A percentile compares a stretch with the other conserved stretches of the same genome.
phyloP scores from a whole-genome alignment of 2,797 vertebrate species.

The Steatocranus sp. region DNA sequence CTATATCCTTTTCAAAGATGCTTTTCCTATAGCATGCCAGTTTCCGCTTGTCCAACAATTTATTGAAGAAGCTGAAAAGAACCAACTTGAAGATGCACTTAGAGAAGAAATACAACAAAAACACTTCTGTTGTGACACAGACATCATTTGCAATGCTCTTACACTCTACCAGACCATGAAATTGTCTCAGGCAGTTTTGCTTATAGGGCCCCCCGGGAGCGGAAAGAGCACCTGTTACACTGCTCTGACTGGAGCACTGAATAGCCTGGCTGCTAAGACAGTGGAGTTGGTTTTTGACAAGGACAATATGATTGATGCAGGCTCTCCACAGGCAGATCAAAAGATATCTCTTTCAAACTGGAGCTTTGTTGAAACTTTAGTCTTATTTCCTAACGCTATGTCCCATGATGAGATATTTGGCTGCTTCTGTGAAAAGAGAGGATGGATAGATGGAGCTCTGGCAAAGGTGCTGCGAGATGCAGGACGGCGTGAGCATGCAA shows the following conservation, averaged over 20 bases:
- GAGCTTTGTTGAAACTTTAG: constrained; percentile 65
- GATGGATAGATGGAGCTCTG: constrained; percentile 77
- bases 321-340: background rate
- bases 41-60: constrained; percentile 37
- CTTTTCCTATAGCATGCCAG: constrained; percentile 67
- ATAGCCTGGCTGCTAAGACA: constrained; percentile 54
- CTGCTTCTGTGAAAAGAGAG: constrained; percentile 50
- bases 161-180: constrained; percentile 75
- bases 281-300: background rate
- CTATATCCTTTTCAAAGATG: constrained; percentile 65
- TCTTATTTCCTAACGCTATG: constrained; percentile 82
- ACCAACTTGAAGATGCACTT: constrained; percentile 51
- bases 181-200: constrained; percentile 65
- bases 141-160: constrained; percentile 56
- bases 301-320: background rate
- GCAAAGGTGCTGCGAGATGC: constrained; percentile 64
- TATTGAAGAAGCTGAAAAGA: constrained; percentile 37
- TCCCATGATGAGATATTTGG: constrained; percentile 78
- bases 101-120: constrained; percentile 65
- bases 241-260: constrained; percentile 74
- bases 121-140: constrained; percentile 50
- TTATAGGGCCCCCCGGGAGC: constrained; percentile 82
- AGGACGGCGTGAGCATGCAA: background rate
- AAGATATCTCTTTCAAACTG: constrained; percentile 9
- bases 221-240: constrained; percentile 82